phyloP scores from a whole-genome alignment of 2,113 vertebrate genomes.

The Psilopogon haemacephalus region DNA sequence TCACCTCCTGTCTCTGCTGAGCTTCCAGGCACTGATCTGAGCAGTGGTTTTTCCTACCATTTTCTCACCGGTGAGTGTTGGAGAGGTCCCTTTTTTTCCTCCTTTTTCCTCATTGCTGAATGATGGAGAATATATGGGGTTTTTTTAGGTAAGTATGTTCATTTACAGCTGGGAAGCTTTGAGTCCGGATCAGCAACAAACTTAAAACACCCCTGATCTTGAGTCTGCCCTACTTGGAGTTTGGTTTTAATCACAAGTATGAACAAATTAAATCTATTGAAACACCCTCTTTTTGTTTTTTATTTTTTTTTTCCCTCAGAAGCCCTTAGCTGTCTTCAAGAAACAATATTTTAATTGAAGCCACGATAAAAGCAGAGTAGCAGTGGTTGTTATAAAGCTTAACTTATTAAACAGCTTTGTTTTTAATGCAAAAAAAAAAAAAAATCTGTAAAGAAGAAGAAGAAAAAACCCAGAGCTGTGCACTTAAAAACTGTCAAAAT shows the following conservation, averaged over 20 bases:
- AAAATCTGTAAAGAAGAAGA: not conserved
- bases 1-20: not conserved
- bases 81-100: not conserved
- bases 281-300: not conserved
- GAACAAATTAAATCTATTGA: constrained; percentile 32
- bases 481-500: constrained; percentile 54
- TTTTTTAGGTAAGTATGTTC: not conserved
- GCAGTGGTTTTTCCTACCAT: not conserved
- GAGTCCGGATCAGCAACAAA: not conserved
- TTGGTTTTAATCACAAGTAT: constrained; percentile 43
- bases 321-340: constrained; percentile 18
- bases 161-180: not conserved
- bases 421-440: constrained; percentile 45
- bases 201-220: not conserved
- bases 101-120: not conserved
- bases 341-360: constrained; percentile 64
- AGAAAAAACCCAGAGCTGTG: not conserved
- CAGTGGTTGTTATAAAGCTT: constrained; percentile 30
- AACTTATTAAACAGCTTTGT: constrained; percentile 58
- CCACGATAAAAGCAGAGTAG: constrained; percentile 30
- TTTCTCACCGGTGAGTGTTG: not conserved
- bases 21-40: not conserved
- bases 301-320: not conserved
- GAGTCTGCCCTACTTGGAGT: not conserved
- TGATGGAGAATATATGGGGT: not conserved